These are phyloP conservation scores for Peromyscus attwateri DNA, from an alignment of 2,797 vertebrate species.

Conservation along the genomic window DNA sequence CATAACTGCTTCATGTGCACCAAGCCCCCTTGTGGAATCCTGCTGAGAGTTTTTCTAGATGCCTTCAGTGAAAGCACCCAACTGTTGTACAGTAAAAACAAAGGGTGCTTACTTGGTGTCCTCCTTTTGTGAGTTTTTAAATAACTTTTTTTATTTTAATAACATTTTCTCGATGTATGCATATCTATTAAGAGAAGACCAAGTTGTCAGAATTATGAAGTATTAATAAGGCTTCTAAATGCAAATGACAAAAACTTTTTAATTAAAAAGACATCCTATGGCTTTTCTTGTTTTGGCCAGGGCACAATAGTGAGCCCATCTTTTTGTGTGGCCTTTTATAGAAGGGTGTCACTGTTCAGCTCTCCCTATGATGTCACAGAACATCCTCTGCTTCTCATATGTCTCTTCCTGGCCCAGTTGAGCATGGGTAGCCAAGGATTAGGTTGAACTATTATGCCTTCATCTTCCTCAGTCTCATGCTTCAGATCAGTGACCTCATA, in stretches of 20 bases:
- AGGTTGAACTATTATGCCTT: conserved; percentile 14
- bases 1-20: conserved; percentile 95
- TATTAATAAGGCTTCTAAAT: conserved; percentile 67
- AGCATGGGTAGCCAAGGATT: neutral
- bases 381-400: neutral
- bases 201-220: conserved; percentile 61
- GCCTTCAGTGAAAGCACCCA: conserved; percentile 79
- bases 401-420: conserved; percentile 62
- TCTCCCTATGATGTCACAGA: conserved; percentile 44
- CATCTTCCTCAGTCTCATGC: conserved; percentile 63
- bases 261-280: conserved; percentile 42
- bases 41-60: conserved; percentile 90
- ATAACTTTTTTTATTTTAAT: neutral
- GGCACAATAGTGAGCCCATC: conserved; percentile 49
- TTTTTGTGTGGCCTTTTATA: conserved; percentile 54
- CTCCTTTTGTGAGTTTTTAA: conserved; percentile 58
- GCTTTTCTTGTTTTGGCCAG: conserved; percentile 69
- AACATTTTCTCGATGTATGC: neutral
- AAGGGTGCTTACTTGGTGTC: conserved; percentile 36
- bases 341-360: conserved; percentile 27
- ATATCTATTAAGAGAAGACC: conserved; percentile 70
- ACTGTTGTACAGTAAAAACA: conserved; percentile 45
- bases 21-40: conserved; percentile 95
- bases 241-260: conserved; percentile 69
- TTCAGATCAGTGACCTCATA: conserved; percentile 51